phyloP scores from a whole-genome alignment of 2,888 invertebrate genomes.

The Ectemnius cavifrons region DNA sequence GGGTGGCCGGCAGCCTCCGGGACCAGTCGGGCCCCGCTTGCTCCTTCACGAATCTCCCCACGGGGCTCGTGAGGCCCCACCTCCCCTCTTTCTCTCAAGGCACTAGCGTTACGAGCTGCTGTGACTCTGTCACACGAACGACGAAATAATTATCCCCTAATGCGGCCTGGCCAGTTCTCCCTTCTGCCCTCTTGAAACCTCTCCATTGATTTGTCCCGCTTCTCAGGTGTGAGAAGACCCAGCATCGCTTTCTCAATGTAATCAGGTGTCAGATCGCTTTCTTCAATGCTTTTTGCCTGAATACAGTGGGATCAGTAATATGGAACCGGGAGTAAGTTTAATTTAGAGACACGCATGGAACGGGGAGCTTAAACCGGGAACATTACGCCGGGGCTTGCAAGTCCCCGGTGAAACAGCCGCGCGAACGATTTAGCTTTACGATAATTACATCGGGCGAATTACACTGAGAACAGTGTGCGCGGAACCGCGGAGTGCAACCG shows the following conservation, averaged over 20 bases:
- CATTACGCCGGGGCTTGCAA: not conserved
- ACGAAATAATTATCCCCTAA: constrained; percentile 1
- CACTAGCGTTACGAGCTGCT: constrained; percentile 14
- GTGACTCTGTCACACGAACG: not conserved
- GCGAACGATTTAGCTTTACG: constrained; percentile 60
- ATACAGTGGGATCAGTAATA: no score
- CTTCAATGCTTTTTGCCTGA: constrained; percentile 8
- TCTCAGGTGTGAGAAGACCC: no score
- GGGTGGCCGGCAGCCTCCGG: constrained; percentile 69
- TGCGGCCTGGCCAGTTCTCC: not conserved
- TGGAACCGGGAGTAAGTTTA: not conserved
- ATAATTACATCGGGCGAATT: constrained; percentile 57
- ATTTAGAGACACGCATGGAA: not conserved
- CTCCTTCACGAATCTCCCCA: constrained; percentile 17
- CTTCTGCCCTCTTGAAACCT: no score
- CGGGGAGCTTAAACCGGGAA: not conserved
- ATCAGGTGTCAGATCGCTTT: constrained; percentile 1
- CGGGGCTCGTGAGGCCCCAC: constrained; percentile 31
- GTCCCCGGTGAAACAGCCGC: constrained; percentile 42
- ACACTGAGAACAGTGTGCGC: constrained; percentile 56
- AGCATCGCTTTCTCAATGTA: no score
- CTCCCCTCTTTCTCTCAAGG: constrained; percentile 31
- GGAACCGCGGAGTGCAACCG: constrained; percentile 37
- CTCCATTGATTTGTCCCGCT: no score
- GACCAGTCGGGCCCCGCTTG: constrained; percentile 25